These are phyloP conservation scores for Alaudala cheleensis DNA, from an alignment of 2,113 vertebrate genomes.

Conservation along the genomic window DNA sequence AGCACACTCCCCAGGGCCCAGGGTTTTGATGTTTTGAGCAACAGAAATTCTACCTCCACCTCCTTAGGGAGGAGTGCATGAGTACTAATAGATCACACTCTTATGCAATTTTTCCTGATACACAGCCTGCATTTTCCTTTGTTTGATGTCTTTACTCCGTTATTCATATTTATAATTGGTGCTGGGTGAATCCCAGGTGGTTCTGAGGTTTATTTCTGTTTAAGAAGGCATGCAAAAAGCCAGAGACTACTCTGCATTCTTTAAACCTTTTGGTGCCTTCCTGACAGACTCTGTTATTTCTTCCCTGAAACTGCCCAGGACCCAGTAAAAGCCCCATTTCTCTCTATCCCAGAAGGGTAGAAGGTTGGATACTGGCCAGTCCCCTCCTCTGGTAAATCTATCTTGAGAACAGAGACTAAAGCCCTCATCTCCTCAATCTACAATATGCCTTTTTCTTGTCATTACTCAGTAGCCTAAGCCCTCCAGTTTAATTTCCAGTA, in stretches of 20 bases:
- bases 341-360: background rate
- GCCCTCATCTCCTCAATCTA: background rate
- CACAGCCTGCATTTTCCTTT: slow-evolving; percentile 56
- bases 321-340: background rate
- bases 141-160: background rate
- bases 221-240: slow-evolving; percentile 25
- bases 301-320: background rate
- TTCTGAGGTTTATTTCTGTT: slow-evolving; percentile 53
- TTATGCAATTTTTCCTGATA: slow-evolving; percentile 55
- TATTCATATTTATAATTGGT: slow-evolving; percentile 33
- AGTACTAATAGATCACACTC: slow-evolving; percentile 10
- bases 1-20: background rate
- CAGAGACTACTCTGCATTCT: background rate
- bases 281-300: background rate
- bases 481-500: background rate
- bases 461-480: background rate
- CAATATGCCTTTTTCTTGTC: background rate
- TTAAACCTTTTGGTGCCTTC: slow-evolving; percentile 1
- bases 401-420: background rate
- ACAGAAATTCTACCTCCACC: slow-evolving; percentile 38
- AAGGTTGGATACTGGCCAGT: background rate
- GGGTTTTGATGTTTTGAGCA: slow-evolving; percentile 24
- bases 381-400: background rate
- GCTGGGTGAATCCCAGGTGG: slow-evolving; percentile 40
- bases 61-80: background rate